These are phyloP conservation scores for Phenacoccus solenopsis DNA, from an alignment of 1,140 invertebrate species.

Conservation along the genomic window DNA sequence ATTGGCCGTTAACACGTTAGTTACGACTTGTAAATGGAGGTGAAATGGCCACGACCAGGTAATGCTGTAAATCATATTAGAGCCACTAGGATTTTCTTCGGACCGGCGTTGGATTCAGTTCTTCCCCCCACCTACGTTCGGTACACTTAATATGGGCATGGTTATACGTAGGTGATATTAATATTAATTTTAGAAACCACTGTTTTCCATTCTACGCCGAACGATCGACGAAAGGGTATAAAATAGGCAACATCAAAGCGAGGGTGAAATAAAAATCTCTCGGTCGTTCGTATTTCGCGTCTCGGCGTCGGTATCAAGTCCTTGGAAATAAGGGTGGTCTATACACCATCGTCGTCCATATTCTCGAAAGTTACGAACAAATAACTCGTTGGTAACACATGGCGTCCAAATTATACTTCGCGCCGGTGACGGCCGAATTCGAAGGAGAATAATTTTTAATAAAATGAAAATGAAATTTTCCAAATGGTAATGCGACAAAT, in stretches of 20 bases:
- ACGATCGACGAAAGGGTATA: not conserved
- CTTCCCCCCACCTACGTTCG: no score
- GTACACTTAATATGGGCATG: no score
- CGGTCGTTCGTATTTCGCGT: not conserved
- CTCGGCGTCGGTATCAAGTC: not conserved
- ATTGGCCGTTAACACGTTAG: not conserved
- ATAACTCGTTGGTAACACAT: slow-evolving; percentile 15
- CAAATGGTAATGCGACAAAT: not conserved
- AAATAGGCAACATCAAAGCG: not conserved
- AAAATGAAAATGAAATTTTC: slow-evolving; percentile 12
- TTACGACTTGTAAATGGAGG: not conserved
- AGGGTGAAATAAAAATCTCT: not conserved
- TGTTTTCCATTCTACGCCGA: not conserved
- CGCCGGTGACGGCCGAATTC: not conserved
- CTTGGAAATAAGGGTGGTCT: not conserved
- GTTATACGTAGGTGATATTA: no score
- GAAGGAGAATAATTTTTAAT: slow-evolving; percentile 8
- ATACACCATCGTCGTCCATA: not conserved
- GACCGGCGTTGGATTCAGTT: no score
- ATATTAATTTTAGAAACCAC: not conserved
- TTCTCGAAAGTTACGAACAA: not conserved
- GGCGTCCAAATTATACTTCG: not conserved
- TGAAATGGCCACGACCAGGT: no score
- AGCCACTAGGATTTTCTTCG: no score
- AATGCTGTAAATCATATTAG: no score